Base-by-base conservation (phyloP, 2,888 invertebrate species). In the Acrobasis repandana region DNA sequence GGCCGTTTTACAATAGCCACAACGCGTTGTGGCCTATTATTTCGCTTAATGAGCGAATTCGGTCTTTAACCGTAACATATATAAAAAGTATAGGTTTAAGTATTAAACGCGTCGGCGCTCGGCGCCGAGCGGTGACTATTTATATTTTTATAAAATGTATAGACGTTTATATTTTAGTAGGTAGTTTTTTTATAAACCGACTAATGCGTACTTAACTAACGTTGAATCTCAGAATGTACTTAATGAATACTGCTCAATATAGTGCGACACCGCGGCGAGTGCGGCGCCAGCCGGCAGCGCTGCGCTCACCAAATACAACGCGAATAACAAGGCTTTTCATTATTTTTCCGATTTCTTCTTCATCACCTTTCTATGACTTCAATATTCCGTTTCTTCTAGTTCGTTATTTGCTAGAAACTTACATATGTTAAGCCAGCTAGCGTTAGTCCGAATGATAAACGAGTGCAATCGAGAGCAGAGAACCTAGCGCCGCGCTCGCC, bases 151-250 rank as follows among this genome's bases (percentile, higher is more conserved):
- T 62, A 56, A 62, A 52, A 49, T 58, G 49, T 58, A 38, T 54
- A 54, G 38, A 54, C 56, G 46, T 62, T 56, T 34, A 59, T 56
- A 59, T 56, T 57, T 33, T 47, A 28, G 28, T 43, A 52, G 16
- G 20, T 20, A 58, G 15, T 49, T 61, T 60, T n/a, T 48, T 50
- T 63, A 52, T n/a, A 34, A 60, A 36, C 51, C 9, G 36, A 63
- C 16, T 52, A 46, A 58, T 36, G 62, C 15, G 58, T 58, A 58
- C 49, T 58, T 58, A 58, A 65, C 63, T 56, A 43, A 56, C 47
- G 61, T 68, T 63, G 85, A 85, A 85, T 85, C 85, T 85, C 85
- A 77, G 74, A 79, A 68, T 79, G 83, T 84, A 85, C 85, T 85
- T 85, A 85, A 77, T 64, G 67, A 28, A 28, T 63, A 15, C 33